Evolutionary conservation across 2,888 invertebrate species (phyloP).

Genomic region (Oxyteleia sp.): DNA sequence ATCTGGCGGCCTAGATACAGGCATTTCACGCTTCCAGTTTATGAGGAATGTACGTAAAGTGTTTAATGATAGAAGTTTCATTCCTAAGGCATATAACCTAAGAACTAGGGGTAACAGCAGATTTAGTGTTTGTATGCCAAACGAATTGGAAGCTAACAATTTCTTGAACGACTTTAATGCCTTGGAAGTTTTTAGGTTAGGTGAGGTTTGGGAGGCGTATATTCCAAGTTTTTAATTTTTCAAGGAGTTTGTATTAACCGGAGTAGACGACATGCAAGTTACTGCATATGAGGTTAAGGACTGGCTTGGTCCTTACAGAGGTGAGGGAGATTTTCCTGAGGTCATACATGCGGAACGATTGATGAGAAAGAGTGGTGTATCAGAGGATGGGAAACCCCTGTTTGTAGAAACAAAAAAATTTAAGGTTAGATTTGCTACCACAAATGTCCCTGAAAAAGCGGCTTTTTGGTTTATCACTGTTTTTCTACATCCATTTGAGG

Average conservation of each 20-base stretch:
- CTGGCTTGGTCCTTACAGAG: background rate
- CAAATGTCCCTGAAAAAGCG: slow-evolving; percentile 3
- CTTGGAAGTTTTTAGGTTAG: background rate
- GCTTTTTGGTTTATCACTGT: background rate
- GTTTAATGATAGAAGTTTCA: background rate
- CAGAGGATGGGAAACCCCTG: background rate
- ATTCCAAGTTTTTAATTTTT: slow-evolving; percentile 9
- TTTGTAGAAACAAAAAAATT: slow-evolving; percentile 11
- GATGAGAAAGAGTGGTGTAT: background rate
- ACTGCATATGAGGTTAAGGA: background rate
- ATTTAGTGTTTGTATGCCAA: background rate
- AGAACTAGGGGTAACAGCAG: background rate
- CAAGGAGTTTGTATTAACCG: slow-evolving; percentile 11
- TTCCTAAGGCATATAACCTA: background rate
- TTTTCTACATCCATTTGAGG: background rate
- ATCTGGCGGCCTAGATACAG: background rate
- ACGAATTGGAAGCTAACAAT: background rate
- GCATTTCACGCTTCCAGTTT: background rate
- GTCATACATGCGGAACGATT: background rate
- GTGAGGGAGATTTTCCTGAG: slow-evolving; percentile 4
- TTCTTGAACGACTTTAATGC: slow-evolving; percentile 9
- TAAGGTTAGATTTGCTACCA: slow-evolving; percentile 9
- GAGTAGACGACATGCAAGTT: background rate
- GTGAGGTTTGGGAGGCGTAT: slow-evolving; percentile 10
- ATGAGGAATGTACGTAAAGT: background rate